Base-by-base conservation (phyloP, 2,888 invertebrate genomes). In the Chirona hameri region DNA sequence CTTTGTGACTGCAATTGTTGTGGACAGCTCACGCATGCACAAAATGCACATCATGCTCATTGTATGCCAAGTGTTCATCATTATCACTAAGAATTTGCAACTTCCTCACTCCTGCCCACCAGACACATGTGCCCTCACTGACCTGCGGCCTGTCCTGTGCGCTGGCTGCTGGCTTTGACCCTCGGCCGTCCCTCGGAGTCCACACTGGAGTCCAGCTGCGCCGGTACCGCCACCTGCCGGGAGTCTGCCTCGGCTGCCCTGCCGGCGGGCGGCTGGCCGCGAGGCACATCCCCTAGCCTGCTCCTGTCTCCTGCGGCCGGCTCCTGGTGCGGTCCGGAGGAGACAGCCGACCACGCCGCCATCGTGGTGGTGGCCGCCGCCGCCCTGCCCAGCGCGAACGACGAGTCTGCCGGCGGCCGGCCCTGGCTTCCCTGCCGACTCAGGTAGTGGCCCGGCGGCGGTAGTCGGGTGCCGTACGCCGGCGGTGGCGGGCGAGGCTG, bases 191-290 rank as follows among this genome's bases (percentile, higher is more conserved):
- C 83, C n/a, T 83, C 82, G 5, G 84, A 84, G 46, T 84, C 84
- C n/a, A 85, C 81, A 76, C 85, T 85, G 82, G 85, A 83, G 83
- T 85, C 84, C n/a, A 83, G 83, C n/a, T 81, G 83, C 72, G 83
- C 83, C 31, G 82, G 60, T n/a, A 60, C 72, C 14, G 79, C 72
- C 15, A 65, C 81, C 48, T 83, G 31, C 84, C 84, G 24, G 83
- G 81, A 15, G 84, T 83, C 60, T 2, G 39, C 39, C 39, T 39
- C 39, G 39, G 39, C 39, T 39, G 39, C 4, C 39, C 39, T 39
- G 39, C 39, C 39, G 65, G 65, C 27, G 10, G 65, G 27, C 65
- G 65, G 24, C 65, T 65, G 65, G 27, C 65, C n/a, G 65, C 65
- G 76, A 14, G 27, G 21, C 76, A 27, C 39, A 31, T 65, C 65